Evolutionary conservation across 1,140 invertebrate species (phyloP), one percentile per base, ranked within the genome.

Genomic region (Leptestheria dahalacensis): DNA sequence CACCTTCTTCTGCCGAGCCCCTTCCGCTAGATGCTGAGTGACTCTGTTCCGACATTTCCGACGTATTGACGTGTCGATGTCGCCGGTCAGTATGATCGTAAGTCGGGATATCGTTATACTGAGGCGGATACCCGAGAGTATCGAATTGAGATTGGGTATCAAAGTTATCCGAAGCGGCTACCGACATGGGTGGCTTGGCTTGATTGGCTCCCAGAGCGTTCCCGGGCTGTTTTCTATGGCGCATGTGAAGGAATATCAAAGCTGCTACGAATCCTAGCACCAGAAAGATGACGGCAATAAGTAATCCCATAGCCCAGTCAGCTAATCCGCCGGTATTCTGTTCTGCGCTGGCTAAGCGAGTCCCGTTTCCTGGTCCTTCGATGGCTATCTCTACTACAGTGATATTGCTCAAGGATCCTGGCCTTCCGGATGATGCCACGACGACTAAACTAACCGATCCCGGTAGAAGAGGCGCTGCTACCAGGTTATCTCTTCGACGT

Each of bases 21-120:
- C 90, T 78, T 11, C 93, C 93, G 68, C 91, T 95, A 0, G 91
- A 96, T 0, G 91, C 91, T 1, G 89, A 94, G 67, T 93, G 88
- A 51, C 71, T 93, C 83, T 61, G 88, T 85, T 48, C 86, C 0
- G 89, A 92, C 1, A 93, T 70, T 69, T 93, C 90, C 0, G 88
- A 92, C 0, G 89, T 72, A 57, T 72, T 89, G 21, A 85, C 85
- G n/a, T 84, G 1, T 9, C 33, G 33, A 58, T 63, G 58, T 9
- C 48, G 59, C 83, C 2, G 85, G 83, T 62, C 61, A 10, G 71
- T 86, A 82, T 11, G 83, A 85, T 67, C 70, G 66, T 91, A 93
- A 1, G 88, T 86, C 20, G 87, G 86, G 61, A 92, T 90, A 71
- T 91, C 90, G 67, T 91, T 89, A 69, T 91, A 92, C 66, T 90